Evolutionary conservation across 2,888 invertebrate species (phyloP).

Genomic region (Dastarcus helophoroides): DNA sequence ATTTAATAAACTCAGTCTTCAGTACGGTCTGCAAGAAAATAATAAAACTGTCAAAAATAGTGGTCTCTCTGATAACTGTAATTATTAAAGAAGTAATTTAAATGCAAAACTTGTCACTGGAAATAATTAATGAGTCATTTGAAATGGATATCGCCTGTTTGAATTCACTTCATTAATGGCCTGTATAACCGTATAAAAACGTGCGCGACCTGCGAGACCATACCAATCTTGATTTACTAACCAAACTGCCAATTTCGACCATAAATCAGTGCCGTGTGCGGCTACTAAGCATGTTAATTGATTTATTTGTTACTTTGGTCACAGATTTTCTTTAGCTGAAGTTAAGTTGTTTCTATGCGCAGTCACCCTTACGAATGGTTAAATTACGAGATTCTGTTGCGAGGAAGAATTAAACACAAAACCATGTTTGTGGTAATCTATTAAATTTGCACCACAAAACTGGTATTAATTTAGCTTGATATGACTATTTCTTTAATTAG

Average conservation of each 20-base stretch:
- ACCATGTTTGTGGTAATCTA: no score
- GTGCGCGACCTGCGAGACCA: slow-evolving; percentile 1
- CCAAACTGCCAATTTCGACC: not conserved
- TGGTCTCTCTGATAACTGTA: slow-evolving; percentile 9
- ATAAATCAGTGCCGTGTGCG: not conserved
- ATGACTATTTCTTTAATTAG: no score
- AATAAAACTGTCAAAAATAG: slow-evolving; percentile 13
- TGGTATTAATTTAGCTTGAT: no score
- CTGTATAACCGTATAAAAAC: slow-evolving; percentile 14
- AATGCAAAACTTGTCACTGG: slow-evolving; percentile 16
- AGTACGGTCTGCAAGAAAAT: no score
- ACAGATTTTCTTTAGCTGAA: no score
- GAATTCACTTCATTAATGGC: slow-evolving; percentile 15
- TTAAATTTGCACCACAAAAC: no score
- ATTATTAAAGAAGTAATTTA: slow-evolving; percentile 15
- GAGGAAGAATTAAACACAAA: no score
- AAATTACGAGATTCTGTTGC: no score
- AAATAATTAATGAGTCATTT: slow-evolving; percentile 15
- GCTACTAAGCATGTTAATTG: not conserved
- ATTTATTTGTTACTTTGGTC: no score
- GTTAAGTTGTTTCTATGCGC: no score
- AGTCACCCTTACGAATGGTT: no score
- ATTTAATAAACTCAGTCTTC: no score
- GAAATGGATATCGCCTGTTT: slow-evolving; percentile 15
- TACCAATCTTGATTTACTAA: not conserved